Base-by-base conservation (phyloP, 2,888 invertebrate species). In the Drosophila acutilabella region DNA sequence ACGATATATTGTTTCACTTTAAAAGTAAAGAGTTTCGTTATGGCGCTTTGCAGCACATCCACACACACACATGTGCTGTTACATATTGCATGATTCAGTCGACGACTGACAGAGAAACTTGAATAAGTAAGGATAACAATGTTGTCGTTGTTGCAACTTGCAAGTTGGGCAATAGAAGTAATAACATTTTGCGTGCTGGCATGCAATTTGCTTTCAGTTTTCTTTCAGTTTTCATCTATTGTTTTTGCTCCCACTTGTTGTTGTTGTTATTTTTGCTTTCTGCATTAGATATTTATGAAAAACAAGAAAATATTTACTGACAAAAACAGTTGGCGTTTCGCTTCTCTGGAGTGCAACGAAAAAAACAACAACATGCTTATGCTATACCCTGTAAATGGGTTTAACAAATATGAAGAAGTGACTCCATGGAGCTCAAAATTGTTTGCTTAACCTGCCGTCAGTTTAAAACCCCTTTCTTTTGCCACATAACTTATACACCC, bases 141-240 rank as follows among this genome's bases (percentile, higher is more conserved):
- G 53, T 48, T 61, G 57, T 50, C 57, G 58, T 50, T 69, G 52
- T 57, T 54, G 56, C 47, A 30, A 60, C 16, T 47, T 53, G 57
- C 40, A 47, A 54, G 52, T 60, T 44, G 69, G 36, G 2, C 78
- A 69, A 69, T 58, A 20, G 7, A 30, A 62, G 71, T 71, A 86
- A 74, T 80, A 88, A 73, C 66, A 88, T 79, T 83, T 89, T 81
- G 90, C 88, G 89, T 88, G 89, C 71, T 54, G 64, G 76, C 89
- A 88, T 89, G 87, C 89, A 76, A 88, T 86, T 56, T 74, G 78
- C 76, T 68, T 75, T 64, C 52, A 50, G 69, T 62, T 70, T 78
- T 54, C 76, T 66, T 74, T 62, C 51, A 48, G 65, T 62, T 68
- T 78, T 54, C 48, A 60, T 54, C 53, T 44, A 62, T 60, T 69